Base-by-base conservation (phyloP, 2,113 vertebrate species). In the Labeo rohita region DNA sequence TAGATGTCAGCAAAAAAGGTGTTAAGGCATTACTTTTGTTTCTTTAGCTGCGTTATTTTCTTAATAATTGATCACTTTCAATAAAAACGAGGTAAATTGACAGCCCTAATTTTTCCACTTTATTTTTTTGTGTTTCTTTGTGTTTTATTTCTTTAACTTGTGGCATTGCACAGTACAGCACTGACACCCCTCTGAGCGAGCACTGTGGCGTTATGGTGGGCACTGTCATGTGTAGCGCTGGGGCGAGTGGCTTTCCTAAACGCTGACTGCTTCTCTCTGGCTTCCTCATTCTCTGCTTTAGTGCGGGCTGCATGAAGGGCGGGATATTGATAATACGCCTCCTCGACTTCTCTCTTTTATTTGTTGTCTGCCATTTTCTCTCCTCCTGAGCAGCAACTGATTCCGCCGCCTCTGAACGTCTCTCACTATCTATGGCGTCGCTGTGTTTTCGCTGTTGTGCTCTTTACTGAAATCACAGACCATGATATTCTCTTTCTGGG, bases 281-380 rank as follows among this genome's bases (percentile, higher is more conserved):
- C 86, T 87, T 85, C 39, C 76, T 87, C 89, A 88, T 88, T 74
- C 82, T 86, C 85, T 84, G 85, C 90, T 88, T 91, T 84, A 90
- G 87, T 90, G 88, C 89, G 89, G 91, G 91, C 84, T 91, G 92
- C 93, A 94, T 95, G 92, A 94, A 92, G 90, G 88, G 84, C 92
- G 91, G 91, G 84, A 91, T 88, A 68, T 89, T 90, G 90, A 87
- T 89, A 80, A 88, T 90, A 88, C 66, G 76, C 70, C 76, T 90
- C 88, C 87, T 87, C 78, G 18, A 80, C 86, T 74, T 80, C 66
- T 23, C 50, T 63, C 73, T 68, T 88, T 85, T 87, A 87, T 87
- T 88, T 80, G 79, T 80, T 85, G 83, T 87, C 79, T 84, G 84
- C 75, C 78, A 88, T 89, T 90, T 88, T 84, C 85, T 86, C 83